Conservation (phyloP, 2,113 vertebrate genomes). For the Seriola rivoliana region DNA sequence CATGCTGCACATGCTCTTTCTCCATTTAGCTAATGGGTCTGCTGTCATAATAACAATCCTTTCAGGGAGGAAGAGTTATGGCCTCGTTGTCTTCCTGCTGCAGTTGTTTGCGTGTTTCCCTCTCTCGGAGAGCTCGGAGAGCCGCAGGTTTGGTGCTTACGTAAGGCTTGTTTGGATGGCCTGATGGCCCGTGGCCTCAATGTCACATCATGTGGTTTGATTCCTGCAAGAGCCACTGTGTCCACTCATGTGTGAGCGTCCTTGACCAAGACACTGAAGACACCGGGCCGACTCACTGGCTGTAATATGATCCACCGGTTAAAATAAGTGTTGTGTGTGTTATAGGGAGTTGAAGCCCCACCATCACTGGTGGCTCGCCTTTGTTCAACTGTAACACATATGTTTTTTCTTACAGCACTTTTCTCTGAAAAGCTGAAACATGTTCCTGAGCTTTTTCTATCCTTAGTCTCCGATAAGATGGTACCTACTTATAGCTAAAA, state of each 20-base stretch:
- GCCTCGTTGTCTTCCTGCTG: constrained; percentile 66
- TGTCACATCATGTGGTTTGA: constrained; percentile 15
- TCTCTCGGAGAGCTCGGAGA: constrained; percentile 51
- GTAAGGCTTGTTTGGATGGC: constrained; percentile 3
- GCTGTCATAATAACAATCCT: constrained; percentile 67
- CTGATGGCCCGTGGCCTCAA: constrained; percentile 2
- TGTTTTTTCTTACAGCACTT: not conserved
- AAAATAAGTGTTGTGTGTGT: not conserved
- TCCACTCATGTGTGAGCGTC: not conserved
- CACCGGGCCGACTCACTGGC: not conserved
- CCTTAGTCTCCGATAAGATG: not conserved
- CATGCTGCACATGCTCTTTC: constrained; percentile 61
- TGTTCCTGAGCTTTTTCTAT: not conserved
- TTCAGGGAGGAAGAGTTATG: constrained; percentile 64
- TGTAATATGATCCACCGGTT: not conserved
- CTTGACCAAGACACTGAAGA: constrained; percentile 10
- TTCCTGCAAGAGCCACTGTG: not conserved
- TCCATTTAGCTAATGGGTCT: constrained; percentile 74
- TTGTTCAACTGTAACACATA: not conserved
- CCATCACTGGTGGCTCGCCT: not conserved
- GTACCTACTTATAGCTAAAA: too few species aligned
- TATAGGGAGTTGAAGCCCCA: not conserved
- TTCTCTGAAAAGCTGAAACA: not conserved
- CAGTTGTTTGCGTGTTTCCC: constrained; percentile 50
- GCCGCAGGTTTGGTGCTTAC: constrained; percentile 25